These are phyloP conservation scores for Syrista parreyssii DNA, from an alignment of 2,888 invertebrate genomes.

Conservation along the genomic window DNA sequence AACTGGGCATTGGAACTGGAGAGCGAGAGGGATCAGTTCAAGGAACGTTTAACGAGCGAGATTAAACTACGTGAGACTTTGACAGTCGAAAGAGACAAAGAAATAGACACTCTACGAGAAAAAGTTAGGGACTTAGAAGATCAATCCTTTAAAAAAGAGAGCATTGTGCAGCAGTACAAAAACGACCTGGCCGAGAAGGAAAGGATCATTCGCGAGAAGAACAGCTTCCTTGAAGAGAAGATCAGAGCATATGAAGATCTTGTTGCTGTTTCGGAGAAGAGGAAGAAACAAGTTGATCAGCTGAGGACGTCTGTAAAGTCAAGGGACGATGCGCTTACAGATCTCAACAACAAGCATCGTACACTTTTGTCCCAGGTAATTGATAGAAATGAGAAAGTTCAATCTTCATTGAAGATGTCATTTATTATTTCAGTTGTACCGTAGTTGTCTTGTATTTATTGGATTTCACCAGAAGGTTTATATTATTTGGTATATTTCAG, in stretches of 20 bases:
- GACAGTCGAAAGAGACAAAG: slow-evolving; percentile 43
- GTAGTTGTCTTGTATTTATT: not conserved
- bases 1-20: slow-evolving; percentile 59
- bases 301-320: slow-evolving; percentile 63
- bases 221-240: slow-evolving; percentile 52
- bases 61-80: slow-evolving; percentile 47
- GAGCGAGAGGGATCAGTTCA: slow-evolving; percentile 54
- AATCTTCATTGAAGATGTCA: not conserved
- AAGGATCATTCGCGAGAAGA: slow-evolving; percentile 53
- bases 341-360: slow-evolving; percentile 66
- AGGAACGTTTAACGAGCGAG: slow-evolving; percentile 52
- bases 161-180: slow-evolving; percentile 50
- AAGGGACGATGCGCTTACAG: slow-evolving; percentile 65
- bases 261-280: slow-evolving; percentile 59
- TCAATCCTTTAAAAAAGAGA: slow-evolving; percentile 59
- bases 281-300: slow-evolving; percentile 67
- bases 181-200: slow-evolving; percentile 56
- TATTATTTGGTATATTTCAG: slow-evolving; percentile 31
- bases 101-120: slow-evolving; percentile 49
- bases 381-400: not conserved
- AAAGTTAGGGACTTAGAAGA: slow-evolving; percentile 55
- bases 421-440: not conserved
- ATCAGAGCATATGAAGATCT: slow-evolving; percentile 53
- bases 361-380: slow-evolving; percentile 55
- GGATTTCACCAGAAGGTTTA: not conserved